These are phyloP conservation scores for Apogon hyalosoma DNA, from an alignment of 2,797 vertebrate species.

Conservation along the genomic window DNA sequence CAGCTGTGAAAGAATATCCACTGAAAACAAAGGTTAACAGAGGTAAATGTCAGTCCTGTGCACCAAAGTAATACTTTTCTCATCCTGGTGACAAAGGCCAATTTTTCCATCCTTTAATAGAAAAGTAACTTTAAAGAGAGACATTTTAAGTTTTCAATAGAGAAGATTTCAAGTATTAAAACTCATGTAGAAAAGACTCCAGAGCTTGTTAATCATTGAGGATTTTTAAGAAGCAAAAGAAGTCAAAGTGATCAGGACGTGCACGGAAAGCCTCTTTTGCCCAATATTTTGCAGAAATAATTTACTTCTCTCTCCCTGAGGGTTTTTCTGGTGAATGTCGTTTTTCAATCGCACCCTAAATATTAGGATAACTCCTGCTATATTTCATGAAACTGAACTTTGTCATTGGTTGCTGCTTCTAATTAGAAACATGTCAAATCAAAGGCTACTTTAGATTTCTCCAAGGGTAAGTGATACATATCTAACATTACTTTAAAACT, in stretches of 20 bases:
- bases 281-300: not conserved
- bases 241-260: slow-evolving; percentile 10
- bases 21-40: slow-evolving; percentile 45
- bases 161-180: no score
- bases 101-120: slow-evolving; percentile 13
- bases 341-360: not conserved
- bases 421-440: slow-evolving; percentile 55
- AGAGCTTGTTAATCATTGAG: not conserved
- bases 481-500: slow-evolving; percentile 35
- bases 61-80: slow-evolving; percentile 22
- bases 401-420: slow-evolving; percentile 30
- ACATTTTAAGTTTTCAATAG: no score
- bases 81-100: slow-evolving; percentile 8
- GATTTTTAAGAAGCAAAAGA: slow-evolving; percentile 2
- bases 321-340: not conserved
- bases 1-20: slow-evolving; percentile 43
- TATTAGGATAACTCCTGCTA: slow-evolving; percentile 36
- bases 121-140: slow-evolving; percentile 11
- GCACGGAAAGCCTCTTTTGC: not conserved
- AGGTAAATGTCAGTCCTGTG: slow-evolving; percentile 47
- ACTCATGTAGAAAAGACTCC: not conserved
- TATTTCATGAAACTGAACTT: slow-evolving; percentile 42
- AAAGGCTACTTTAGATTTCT: slow-evolving; percentile 36
- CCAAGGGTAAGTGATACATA: slow-evolving; percentile 30
- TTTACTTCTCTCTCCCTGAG: not conserved